Evolutionary conservation across 2,888 invertebrate species (phyloP).

Genomic region (Germaria angustata): DNA sequence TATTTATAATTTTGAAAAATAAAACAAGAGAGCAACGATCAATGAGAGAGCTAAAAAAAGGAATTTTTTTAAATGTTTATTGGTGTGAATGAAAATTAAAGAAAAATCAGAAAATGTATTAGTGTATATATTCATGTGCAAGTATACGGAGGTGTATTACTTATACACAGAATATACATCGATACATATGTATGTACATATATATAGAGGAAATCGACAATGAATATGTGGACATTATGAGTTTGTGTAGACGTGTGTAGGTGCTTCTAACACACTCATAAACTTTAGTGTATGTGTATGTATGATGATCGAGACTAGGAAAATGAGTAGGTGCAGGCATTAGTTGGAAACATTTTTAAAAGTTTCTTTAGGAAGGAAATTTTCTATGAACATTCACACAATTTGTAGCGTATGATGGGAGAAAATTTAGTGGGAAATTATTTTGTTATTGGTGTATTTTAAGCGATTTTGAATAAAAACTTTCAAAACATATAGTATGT

Average conservation of each 20-base stretch:
- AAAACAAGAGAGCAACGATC: slow-evolving; percentile 15
- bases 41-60: background rate
- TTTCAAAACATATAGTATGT: background rate
- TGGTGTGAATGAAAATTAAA: slow-evolving; percentile 24
- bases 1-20: slow-evolving; percentile 51
- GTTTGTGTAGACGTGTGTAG: background rate
- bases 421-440: slow-evolving; percentile 61
- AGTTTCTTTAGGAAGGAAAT: slow-evolving; percentile 33
- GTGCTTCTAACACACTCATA: slow-evolving; percentile 3
- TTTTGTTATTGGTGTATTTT: slow-evolving; percentile 19
- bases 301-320: slow-evolving; percentile 23
- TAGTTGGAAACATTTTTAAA: slow-evolving; percentile 72
- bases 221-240: slow-evolving; percentile 5
- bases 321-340: slow-evolving; percentile 66
- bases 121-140: background rate
- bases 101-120: slow-evolving; percentile 22
- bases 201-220: slow-evolving; percentile 13
- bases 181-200: background rate
- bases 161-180: background rate
- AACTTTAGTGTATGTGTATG: background rate
- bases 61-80: slow-evolving; percentile 2
- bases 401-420: slow-evolving; percentile 13
- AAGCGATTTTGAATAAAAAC: slow-evolving; percentile 46
- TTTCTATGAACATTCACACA: slow-evolving; percentile 10
- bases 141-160: background rate